These are phyloP conservation scores for Apocrypta bakeri DNA, from an alignment of 1,140 invertebrate species.

Conservation along the genomic window DNA sequence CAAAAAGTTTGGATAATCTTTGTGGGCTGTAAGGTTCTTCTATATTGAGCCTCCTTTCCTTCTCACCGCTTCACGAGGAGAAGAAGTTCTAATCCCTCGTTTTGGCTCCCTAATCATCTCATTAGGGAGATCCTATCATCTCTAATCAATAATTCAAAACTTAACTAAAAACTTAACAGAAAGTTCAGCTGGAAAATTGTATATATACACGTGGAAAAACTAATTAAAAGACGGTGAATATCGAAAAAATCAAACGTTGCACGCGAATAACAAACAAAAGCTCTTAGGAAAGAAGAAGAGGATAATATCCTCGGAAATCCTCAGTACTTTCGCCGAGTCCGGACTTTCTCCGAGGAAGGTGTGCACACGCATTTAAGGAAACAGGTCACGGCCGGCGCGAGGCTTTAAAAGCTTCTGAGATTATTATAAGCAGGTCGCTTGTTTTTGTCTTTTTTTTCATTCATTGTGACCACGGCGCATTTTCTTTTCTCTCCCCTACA, in stretches of 20 bases:
- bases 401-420: constrained; percentile 58
- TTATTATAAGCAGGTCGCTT: constrained; percentile 54
- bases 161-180: background rate
- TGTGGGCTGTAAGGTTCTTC: too few relatives aligned
- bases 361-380: constrained; percentile 52
- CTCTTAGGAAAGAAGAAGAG: background rate
- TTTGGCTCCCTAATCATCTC: too few relatives aligned
- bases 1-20: too few relatives aligned
- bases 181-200: background rate
- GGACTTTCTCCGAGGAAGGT: background rate
- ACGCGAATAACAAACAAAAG: constrained; percentile 34
- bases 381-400: constrained; percentile 56
- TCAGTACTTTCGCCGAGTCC: background rate
- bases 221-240: constrained; percentile 14
- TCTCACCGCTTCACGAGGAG: too few relatives aligned
- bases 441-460: constrained; percentile 10
- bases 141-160: constrained; percentile 14
- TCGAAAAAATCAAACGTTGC: constrained; percentile 27
- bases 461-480: background rate
- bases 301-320: constrained; percentile 15
- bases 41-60: too few relatives aligned
- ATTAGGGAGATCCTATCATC: background rate
- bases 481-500: background rate
- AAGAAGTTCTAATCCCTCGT: too few relatives aligned
- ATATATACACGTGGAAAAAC: background rate